phyloP scores from a whole-genome alignment of 2,113 vertebrate genomes.

The Acrocephalus kingi region DNA sequence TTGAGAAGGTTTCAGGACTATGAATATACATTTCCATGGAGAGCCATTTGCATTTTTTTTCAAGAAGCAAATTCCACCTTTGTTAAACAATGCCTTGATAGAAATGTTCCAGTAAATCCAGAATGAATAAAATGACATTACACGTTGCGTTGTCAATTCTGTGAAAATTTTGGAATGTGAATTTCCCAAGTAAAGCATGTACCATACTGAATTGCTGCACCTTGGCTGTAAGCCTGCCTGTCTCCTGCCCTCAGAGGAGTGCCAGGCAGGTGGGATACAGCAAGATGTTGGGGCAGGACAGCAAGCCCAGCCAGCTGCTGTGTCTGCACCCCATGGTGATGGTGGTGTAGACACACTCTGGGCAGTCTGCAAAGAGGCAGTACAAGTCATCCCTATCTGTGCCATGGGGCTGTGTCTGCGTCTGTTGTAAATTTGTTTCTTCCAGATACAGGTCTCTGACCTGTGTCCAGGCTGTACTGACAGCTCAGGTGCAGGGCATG shows the following conservation, averaged over 20 bases:
- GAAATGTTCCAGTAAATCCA: not conserved
- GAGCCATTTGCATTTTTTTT: not conserved
- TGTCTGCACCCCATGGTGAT: not conserved
- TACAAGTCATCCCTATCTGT: not conserved
- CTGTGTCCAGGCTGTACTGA: not conserved
- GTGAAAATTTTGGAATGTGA: not conserved
- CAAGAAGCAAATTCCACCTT: not conserved
- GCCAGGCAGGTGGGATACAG: no score
- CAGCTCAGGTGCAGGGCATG: not conserved
- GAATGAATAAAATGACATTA: not conserved
- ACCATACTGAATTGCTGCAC: not conserved
- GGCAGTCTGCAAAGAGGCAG: no score
- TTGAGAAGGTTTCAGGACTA: not conserved
- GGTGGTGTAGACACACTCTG: no score
- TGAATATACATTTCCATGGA: not conserved
- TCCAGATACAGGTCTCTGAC: not conserved
- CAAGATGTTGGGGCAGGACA: fast-evolving
- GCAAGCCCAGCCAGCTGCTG: fast-evolving
- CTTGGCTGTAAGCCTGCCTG: not conserved
- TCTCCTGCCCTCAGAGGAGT: not conserved
- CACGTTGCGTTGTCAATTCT: not conserved
- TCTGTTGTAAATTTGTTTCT: not conserved
- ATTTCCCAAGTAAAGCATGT: not conserved
- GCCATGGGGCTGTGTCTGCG: not conserved
- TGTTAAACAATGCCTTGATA: not conserved